Evolutionary conservation across 1,140 invertebrate species (phyloP).

Genomic region (Melipona quadrifasciata): DNA sequence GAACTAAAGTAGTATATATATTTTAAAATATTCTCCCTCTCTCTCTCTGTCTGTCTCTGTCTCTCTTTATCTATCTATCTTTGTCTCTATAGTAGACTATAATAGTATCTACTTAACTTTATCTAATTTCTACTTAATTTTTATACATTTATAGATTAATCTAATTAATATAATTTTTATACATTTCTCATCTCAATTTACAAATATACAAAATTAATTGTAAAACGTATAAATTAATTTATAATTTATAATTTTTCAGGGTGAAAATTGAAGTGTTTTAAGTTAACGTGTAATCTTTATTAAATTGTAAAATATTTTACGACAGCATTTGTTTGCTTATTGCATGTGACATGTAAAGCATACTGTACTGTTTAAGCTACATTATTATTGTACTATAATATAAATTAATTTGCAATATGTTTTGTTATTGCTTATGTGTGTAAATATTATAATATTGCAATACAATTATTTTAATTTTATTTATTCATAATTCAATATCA

Average conservation of each 20-base stretch:
- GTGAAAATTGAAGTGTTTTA: background rate
- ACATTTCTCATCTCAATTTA: background rate
- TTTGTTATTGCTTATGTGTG: background rate
- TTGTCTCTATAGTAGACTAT: background rate
- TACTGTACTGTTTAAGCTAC: background rate
- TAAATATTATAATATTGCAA: background rate
- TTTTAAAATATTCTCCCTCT: background rate
- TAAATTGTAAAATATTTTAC: background rate
- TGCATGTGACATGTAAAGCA: slow-evolving; percentile 11
- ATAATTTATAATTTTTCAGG: slow-evolving; percentile 17
- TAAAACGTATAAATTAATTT: background rate
- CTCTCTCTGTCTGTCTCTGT: too few species aligned
- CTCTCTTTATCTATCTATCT: too few species aligned
- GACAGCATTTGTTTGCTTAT: background rate
- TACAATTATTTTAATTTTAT: background rate
- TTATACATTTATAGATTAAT: too few species aligned
- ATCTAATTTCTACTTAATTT: too few species aligned
- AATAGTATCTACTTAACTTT: too few species aligned
- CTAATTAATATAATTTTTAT: too few species aligned
- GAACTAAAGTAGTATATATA: background rate
- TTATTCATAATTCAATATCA: background rate
- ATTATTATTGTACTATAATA: background rate
- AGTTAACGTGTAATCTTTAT: background rate
- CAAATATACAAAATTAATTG: background rate
- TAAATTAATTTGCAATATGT: background rate